Percentiles rank a stretch among this genome's conserved stretches.
phyloP scores from a whole-genome alignment of 2,797 vertebrate genomes.

The Eospalax fontanierii region DNA sequence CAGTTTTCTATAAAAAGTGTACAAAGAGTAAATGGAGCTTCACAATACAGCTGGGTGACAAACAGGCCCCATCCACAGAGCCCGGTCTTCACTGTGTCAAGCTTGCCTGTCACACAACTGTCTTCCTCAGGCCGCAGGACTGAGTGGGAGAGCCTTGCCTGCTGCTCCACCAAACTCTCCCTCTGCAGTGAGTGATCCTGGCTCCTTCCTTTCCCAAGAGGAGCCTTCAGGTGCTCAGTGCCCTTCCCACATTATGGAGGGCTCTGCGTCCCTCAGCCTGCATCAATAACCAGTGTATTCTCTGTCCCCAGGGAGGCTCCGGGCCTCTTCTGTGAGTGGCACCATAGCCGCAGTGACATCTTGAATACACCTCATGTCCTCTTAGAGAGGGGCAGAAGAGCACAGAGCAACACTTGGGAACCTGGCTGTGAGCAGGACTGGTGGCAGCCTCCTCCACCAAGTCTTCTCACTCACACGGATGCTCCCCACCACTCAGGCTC shows the following conservation, averaged over 20 bases:
- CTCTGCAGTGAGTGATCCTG: neutral
- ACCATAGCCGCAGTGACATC: accelerated
- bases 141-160: neutral
- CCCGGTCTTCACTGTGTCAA: too few relatives aligned
- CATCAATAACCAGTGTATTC: too few relatives aligned
- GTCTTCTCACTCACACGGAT: neutral
- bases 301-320: neutral
- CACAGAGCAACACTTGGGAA: neutral
- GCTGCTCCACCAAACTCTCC: neutral
- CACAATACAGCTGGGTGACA: neutral
- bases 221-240: neutral
- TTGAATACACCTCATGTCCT: neutral
- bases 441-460: neutral
- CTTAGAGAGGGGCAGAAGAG: neutral
- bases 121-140: neutral
- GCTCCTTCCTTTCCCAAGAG: neutral
- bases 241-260: neutral
- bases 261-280: neutral
- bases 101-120: neutral
- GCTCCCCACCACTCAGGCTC: neutral
- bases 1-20: neutral
- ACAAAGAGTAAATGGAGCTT: neutral
- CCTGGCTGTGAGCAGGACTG: neutral
- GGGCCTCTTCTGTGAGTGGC: neutral
- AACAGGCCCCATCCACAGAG: neutral